Evolutionary conservation across 1,140 invertebrate species (phyloP).

Genomic region (Condylostylus longicornis): DNA sequence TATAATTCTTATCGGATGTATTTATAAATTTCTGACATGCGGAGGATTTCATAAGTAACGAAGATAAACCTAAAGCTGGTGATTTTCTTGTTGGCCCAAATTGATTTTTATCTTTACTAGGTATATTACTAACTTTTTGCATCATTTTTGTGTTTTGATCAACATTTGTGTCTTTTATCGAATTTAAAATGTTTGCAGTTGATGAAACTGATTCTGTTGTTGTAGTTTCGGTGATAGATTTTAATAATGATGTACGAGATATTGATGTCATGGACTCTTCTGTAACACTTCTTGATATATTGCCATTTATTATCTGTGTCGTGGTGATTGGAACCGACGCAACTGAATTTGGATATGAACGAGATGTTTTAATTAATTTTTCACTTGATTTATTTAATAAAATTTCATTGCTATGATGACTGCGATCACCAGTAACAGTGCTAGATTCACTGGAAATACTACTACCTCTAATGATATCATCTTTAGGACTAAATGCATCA

Average conservation of each 20-base stretch:
- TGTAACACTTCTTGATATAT: no score
- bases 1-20: conserved; percentile 7
- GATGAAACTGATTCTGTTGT: background rate
- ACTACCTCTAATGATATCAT: conserved; percentile 8
- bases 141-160: conserved; percentile 5
- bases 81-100: conserved; percentile 2
- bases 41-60: no score
- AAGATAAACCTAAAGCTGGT: no score
- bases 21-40: background rate
- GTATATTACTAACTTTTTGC: background rate
- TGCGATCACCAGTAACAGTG: conserved; percentile 21
- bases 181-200: conserved; percentile 12
- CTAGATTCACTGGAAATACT: conserved; percentile 26
- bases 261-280: background rate
- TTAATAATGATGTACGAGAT: background rate
- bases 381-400: no score
- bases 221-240: background rate
- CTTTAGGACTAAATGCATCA: no score
- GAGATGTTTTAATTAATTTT: no score
- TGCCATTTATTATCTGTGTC: conserved; percentile 16
- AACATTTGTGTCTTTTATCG: background rate
- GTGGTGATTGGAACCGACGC: conserved; percentile 25
- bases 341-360: conserved; percentile 20
- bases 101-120: background rate
- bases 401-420: no score